Evolutionary conservation across 1,140 invertebrate genomes (phyloP), one percentile per base, ranked within the genome.

Genomic region (Platyscapa corneri): DNA sequence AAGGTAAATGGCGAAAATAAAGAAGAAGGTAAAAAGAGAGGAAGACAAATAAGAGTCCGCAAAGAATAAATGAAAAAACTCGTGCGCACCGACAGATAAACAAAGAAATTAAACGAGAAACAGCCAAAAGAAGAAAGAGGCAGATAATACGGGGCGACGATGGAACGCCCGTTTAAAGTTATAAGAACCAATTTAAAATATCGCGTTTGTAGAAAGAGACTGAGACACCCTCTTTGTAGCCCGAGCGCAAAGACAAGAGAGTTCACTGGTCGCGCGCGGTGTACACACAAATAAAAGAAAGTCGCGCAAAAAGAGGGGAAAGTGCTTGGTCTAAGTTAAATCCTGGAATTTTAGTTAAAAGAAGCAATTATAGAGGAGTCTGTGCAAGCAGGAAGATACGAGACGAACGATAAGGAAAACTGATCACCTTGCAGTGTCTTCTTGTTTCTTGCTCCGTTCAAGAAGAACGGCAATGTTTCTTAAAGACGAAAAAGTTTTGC

Each of bases 101-200:
- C 84, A 86, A 86, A 86, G 84, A 86, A 82, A 86, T 86, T 82
- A 86, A 86, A 72, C 84, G 86, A 83, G 79, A 84, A 75, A 42
- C 53, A 37, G 78, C 37, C n/a, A 64, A 80, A 27, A 74, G 70
- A 76, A 84, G 77, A 76, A 16, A 67, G 34, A 16, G 65, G 14
- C 20, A 2, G 30, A 53, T 49, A 72, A 70, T 72, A 39, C 76
- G 75, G 32, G 60, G 60, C 60, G 74, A 77, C 60, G 74, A 75
- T 49, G 70, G 60, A 85, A 77, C 56, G 49, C 83, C 87, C 90
- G 89, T 91, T 91, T 90, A 91, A 91, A 92, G 88, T 92, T 92
- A 91, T 91, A 92, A 92, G 90, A 92, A 91, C 87, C 90, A 92
- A 92, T 91, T 92, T 92, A 92, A 92, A 91, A 92, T 92, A 86